Percentiles rank a stretch among this genome's conserved stretches.
These are phyloP conservation scores for Parus major DNA, from an alignment of 2,113 vertebrate genomes.

Conservation along the genomic window DNA sequence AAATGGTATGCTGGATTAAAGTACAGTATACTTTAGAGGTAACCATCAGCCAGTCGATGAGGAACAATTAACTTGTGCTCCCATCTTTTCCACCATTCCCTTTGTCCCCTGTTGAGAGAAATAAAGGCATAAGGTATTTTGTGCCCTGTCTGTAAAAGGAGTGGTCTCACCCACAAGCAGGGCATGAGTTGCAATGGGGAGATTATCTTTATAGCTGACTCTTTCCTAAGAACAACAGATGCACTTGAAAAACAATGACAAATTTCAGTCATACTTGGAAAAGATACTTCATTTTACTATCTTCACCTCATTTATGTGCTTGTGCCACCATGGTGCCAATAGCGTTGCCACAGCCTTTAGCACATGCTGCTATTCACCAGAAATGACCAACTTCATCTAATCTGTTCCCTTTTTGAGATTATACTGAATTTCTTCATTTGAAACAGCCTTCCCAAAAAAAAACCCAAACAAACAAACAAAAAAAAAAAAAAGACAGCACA, in stretches of 20 bases:
- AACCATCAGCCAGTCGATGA: neutral
- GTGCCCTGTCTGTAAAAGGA: neutral
- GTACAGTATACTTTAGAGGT: neutral
- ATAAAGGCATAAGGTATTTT: neutral
- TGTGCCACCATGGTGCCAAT: rapidly evolving
- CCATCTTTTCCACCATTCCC: neutral
- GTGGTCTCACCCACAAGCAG: neutral
- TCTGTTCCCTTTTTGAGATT: neutral
- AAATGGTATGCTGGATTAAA: neutral
- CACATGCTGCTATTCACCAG: neutral
- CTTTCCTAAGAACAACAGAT: neutral
- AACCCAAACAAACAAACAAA: no score
- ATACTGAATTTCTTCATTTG: neutral
- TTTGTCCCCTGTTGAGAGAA: neutral
- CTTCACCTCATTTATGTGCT: neutral
- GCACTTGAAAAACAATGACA: neutral
- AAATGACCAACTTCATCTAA: neutral
- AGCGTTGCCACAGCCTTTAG: neutral
- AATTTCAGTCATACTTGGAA: neutral
- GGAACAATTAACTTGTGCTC: neutral
- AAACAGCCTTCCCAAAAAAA: neutral
- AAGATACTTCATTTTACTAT: neutral
- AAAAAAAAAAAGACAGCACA: neutral
- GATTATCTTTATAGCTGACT: neutral
- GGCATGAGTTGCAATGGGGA: neutral